Evolutionary conservation across 2,797 vertebrate species (phyloP).

Genomic region (Micrastur ruficollis): DNA sequence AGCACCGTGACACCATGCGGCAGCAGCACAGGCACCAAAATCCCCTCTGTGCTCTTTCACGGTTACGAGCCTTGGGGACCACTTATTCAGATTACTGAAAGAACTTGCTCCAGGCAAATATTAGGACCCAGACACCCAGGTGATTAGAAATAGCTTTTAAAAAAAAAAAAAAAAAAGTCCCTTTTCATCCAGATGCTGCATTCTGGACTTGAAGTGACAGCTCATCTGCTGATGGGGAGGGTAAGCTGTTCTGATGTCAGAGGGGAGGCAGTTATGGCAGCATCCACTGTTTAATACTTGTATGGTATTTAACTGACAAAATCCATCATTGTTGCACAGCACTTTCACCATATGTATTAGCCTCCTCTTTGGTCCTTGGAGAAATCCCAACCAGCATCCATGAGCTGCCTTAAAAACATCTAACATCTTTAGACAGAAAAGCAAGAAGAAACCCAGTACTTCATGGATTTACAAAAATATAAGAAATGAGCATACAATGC

Average conservation of each 20-base stretch:
- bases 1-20: accelerated
- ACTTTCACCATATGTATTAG: background rate
- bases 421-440: background rate
- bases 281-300: background rate
- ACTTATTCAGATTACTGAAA: background rate
- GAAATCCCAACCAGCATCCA: background rate
- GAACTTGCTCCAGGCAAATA: background rate
- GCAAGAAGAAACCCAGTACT: background rate
- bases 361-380: background rate
- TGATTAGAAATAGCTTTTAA: background rate
- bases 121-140: background rate
- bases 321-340: background rate
- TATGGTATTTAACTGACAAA: constrained; percentile 9
- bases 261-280: background rate
- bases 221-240: background rate
- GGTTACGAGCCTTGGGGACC: background rate
- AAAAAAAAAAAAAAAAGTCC: background rate
- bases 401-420: background rate
- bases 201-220: background rate
- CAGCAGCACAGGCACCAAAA: background rate
- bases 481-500: background rate
- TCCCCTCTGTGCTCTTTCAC: accelerated
- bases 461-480: background rate
- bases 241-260: background rate
- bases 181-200: background rate